Evolutionary conservation across 1,140 invertebrate genomes (phyloP).

Genomic region (Bradysia coprophila): DNA sequence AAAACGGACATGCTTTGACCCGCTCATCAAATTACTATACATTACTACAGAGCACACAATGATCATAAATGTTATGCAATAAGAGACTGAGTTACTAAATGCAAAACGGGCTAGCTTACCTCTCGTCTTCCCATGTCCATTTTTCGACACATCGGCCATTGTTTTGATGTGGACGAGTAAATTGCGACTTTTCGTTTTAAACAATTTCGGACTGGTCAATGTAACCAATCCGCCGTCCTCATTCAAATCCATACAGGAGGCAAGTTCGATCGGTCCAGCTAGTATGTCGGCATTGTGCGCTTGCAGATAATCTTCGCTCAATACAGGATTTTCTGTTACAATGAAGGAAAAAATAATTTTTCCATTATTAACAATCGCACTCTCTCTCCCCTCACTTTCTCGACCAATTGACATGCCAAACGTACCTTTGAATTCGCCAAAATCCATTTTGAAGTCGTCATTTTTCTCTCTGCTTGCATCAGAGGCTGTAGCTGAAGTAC

Average conservation of each 20-base stretch:
- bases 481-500: background rate
- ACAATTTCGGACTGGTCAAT: slow-evolving; percentile 68
- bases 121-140: slow-evolving; percentile 27
- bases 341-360: slow-evolving; percentile 2
- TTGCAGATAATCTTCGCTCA: slow-evolving; percentile 60
- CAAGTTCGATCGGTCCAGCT: slow-evolving; percentile 68
- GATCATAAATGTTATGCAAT: no score
- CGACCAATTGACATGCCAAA: no score
- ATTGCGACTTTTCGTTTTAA: slow-evolving; percentile 56
- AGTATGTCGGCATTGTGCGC: slow-evolving; percentile 76
- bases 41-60: no score
- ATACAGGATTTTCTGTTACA: slow-evolving; percentile 48
- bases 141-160: slow-evolving; percentile 43
- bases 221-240: slow-evolving; percentile 67
- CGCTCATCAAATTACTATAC: no score
- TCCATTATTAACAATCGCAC: slow-evolving; percentile 2
- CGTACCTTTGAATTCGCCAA: background rate
- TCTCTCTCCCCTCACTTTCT: no score
- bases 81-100: no score
- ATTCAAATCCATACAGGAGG: slow-evolving; percentile 63
- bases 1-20: no score
- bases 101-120: no score
- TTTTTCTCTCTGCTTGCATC: slow-evolving; percentile 31
- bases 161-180: slow-evolving; percentile 75
- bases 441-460: slow-evolving; percentile 26